Conservation (phyloP, 2,888 invertebrate species). For the Nipponacmea schrenckii region DNA sequence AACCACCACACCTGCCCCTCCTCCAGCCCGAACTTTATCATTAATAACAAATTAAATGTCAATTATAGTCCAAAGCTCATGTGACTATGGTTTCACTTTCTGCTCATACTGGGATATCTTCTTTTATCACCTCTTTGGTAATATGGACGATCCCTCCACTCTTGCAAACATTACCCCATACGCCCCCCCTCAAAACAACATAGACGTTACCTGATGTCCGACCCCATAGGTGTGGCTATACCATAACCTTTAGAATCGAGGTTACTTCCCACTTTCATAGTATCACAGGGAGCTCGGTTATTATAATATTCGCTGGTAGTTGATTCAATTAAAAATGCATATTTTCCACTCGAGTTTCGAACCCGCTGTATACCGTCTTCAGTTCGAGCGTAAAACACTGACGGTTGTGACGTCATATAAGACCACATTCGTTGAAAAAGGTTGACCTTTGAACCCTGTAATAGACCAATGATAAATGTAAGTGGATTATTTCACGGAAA, state of each 20-base stretch:
- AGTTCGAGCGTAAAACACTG: conserved; percentile 82
- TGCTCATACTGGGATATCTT: neutral
- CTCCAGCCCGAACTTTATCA: no score
- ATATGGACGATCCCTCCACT: neutral
- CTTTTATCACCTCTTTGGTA: neutral
- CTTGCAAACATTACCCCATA: neutral
- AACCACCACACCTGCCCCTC: no score
- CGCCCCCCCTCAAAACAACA: neutral
- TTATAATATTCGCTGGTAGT: conserved; percentile 84
- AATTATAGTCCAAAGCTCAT: no score
- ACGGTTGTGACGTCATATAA: conserved; percentile 82
- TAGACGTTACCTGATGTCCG: conserved; percentile 39
- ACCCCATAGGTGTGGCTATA: conserved; percentile 75
- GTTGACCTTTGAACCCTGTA: conserved; percentile 85
- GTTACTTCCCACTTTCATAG: conserved; percentile 80
- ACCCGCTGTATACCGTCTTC: conserved; percentile 84
- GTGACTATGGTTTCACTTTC: neutral
- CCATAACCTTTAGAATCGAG: conserved; percentile 89
- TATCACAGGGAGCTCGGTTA: conserved; percentile 79
- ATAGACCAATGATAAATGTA: neutral
- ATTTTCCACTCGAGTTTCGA: conserved; percentile 73
- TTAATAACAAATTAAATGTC: no score
- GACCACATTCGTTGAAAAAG: conserved; percentile 96
- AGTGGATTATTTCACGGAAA: no score
- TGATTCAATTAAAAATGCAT: conserved; percentile 72